These are phyloP conservation scores for Rhinogobio ventralis DNA, from an alignment of 2,797 vertebrate species.

Conservation along the genomic window DNA sequence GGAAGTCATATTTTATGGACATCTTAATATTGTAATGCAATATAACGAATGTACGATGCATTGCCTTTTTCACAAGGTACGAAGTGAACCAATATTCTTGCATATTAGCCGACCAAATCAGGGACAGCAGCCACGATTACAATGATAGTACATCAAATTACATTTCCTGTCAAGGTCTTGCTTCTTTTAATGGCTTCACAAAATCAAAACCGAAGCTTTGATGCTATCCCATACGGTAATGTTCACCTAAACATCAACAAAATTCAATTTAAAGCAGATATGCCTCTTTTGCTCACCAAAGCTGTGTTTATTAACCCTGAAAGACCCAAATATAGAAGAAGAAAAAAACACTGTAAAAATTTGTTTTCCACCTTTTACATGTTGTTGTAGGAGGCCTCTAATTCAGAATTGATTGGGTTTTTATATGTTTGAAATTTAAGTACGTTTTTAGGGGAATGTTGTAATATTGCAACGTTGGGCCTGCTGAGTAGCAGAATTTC, in stretches of 20 bases:
- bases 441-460: no score
- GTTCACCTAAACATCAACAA: background rate
- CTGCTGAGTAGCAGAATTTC: no score
- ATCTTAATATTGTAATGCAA: conserved; percentile 42
- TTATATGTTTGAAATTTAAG: no score
- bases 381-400: no score
- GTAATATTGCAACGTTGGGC: no score
- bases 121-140: conserved; percentile 19
- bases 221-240: background rate
- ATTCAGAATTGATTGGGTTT: no score
- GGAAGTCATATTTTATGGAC: conserved; percentile 46
- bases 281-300: no score
- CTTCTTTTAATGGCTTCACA: background rate
- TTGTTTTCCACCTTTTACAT: no score
- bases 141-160: conserved; percentile 40
- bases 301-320: background rate
- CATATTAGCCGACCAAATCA: conserved; percentile 39
- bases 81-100: conserved; percentile 1
- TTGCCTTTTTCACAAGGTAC: conserved; percentile 9
- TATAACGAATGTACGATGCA: conserved; percentile 19
- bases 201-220: background rate
- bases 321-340: no score
- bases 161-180: conserved; percentile 5
- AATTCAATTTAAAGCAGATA: background rate
- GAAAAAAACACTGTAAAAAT: no score